Percentiles rank a stretch among this genome's conserved stretches.
Conservation (phyloP, 2,797 vertebrate species). For the Glyptemys insculpta region DNA sequence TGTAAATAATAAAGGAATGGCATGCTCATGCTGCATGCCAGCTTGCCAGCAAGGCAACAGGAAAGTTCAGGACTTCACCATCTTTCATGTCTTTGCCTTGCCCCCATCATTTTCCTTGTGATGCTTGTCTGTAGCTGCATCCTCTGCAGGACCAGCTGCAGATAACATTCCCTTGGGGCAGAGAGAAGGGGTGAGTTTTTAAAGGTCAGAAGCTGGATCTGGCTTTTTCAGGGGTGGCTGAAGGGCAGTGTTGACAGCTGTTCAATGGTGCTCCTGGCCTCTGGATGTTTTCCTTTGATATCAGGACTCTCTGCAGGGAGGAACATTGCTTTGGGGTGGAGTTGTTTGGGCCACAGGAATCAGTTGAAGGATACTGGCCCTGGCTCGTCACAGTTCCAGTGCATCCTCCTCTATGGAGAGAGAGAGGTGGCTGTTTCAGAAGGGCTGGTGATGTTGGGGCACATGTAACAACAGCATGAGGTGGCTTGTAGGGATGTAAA, state of each 20-base stretch:
- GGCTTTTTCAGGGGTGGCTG: background rate
- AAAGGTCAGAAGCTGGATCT: background rate
- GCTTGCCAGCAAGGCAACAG: background rate
- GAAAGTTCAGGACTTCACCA: background rate
- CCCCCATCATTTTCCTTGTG: background rate
- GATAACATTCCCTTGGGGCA: background rate
- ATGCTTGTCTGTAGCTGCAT: background rate
- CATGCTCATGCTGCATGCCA: background rate
- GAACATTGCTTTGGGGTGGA: background rate
- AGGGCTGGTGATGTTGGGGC: background rate
- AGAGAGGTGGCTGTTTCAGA: background rate
- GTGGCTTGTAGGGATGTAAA: background rate
- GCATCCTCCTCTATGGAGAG: background rate
- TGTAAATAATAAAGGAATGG: slow-evolving; percentile 5
- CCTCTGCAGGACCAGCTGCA: background rate
- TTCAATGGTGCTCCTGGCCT: background rate
- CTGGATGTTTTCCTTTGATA: background rate
- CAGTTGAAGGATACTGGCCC: accelerated
- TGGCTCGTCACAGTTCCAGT: background rate
- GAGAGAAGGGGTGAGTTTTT: background rate
- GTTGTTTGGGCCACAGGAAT: background rate
- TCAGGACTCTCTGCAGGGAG: background rate
- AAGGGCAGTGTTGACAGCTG: background rate
- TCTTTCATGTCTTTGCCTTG: background rate
- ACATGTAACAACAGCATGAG: background rate